Percentiles rank a stretch among this genome's conserved stretches.
phyloP scores from a whole-genome alignment of 2,797 vertebrate species.

The Arctocebus calabarensis region DNA sequence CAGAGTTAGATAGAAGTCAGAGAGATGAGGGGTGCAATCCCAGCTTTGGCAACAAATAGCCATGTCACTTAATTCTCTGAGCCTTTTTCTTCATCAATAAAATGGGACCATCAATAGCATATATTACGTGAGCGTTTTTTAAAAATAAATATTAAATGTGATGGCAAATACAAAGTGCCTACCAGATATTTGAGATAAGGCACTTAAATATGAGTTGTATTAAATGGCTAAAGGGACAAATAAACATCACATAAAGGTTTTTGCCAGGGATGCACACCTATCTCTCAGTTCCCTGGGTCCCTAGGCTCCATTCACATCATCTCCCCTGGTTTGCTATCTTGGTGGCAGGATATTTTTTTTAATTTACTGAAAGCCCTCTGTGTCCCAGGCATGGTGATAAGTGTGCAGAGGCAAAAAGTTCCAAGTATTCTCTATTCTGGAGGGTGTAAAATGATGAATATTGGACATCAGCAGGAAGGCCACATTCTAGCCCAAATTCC shows the following conservation, averaged over 20 bases:
- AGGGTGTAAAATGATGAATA: background rate
- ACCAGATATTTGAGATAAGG: background rate
- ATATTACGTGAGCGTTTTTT: background rate
- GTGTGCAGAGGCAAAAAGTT: background rate
- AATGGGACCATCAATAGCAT: background rate
- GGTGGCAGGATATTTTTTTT: background rate
- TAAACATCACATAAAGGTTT: background rate
- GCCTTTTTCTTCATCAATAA: background rate
- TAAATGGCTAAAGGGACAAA: background rate
- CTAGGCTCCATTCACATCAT: background rate
- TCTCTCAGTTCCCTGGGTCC: background rate
- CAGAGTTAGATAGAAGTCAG: background rate
- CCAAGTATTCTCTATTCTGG: background rate
- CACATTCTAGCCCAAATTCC: slow-evolving; percentile 21
- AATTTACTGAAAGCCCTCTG: background rate
- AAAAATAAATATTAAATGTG: background rate
- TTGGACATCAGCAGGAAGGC: background rate
- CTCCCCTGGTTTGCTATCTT: background rate
- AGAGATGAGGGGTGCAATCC: background rate
- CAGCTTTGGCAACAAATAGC: background rate
- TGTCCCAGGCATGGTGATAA: background rate
- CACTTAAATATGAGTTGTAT: background rate
- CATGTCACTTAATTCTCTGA: background rate
- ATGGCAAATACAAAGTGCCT: background rate
- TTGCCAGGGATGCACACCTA: background rate